phyloP scores from a whole-genome alignment of 2,888 invertebrate genomes.

The Clitarchus hookeri region DNA sequence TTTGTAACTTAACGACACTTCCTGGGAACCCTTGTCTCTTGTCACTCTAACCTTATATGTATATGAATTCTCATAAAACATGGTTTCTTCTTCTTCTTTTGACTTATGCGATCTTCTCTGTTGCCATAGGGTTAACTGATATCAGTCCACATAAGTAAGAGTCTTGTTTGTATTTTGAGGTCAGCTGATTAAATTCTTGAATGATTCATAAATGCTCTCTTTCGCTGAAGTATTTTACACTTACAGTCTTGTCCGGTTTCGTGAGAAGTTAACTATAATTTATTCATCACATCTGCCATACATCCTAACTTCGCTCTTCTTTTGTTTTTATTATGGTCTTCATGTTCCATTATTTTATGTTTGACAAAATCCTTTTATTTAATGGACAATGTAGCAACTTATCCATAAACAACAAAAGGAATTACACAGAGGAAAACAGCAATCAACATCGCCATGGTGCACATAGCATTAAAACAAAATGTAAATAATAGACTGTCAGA shows the following conservation, averaged over 20 bases:
- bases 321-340: no score
- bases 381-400: not conserved
- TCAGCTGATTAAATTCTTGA: not conserved
- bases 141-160: slow-evolving; percentile 20
- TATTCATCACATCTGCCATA: no score
- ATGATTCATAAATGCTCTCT: not conserved
- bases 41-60: not conserved
- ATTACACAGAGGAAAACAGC: not conserved
- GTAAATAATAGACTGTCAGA: no score
- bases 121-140: not conserved
- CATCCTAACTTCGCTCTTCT: no score
- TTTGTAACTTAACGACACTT: not conserved
- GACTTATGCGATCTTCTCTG: not conserved
- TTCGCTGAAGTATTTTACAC: no score
- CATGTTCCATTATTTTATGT: not conserved
- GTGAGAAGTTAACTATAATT: no score
- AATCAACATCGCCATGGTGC: no score
- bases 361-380: not conserved
- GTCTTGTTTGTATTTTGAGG: slow-evolving; percentile 17
- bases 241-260: no score
- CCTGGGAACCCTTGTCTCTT: not conserved
- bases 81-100: slow-evolving; percentile 20
- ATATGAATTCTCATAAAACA: not conserved
- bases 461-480: no score
- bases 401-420: not conserved